A percentile compares a stretch with the other conserved stretches of the same genome.
These are phyloP conservation scores for Crotalus tigris DNA, from an alignment of 2,113 vertebrate species.

Conservation along the genomic window DNA sequence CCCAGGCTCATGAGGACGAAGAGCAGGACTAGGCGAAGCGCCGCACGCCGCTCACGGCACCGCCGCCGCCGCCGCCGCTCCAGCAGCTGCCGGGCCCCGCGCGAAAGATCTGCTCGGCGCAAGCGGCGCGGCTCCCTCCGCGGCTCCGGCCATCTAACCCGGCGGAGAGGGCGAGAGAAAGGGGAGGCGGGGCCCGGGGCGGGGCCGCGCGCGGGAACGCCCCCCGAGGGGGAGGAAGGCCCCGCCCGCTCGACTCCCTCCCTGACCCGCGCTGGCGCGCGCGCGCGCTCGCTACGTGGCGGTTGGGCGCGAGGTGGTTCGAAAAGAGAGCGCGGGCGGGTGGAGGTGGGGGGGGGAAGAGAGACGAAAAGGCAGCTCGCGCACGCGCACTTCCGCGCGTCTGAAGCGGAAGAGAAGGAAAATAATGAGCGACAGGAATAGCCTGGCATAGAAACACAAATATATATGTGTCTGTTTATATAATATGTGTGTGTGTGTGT, in stretches of 20 bases:
- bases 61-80: neutral
- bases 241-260: neutral
- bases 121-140: conserved; percentile 56
- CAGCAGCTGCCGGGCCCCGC: conserved; percentile 44
- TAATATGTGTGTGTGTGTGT: too few species aligned
- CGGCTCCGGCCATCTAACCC: conserved; percentile 73
- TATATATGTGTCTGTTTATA: too few species aligned
- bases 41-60: neutral
- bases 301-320: conserved; percentile 3
- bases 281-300: neutral
- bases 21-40: neutral
- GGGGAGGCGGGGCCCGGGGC: neutral
- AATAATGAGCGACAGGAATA: fast-evolving
- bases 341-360: fast-evolving
- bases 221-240: neutral
- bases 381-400: neutral
- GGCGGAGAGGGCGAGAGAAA: conserved; percentile 58
- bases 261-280: neutral
- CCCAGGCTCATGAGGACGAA: conserved; percentile 61
- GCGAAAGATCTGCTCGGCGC: conserved; percentile 47
- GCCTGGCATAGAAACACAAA: neutral
- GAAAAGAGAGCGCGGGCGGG: neutral
- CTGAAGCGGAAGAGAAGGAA: neutral
- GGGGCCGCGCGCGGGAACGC: neutral
- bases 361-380: neutral